These are phyloP conservation scores for Eupeodes latifasciatus DNA, from an alignment of 2,888 invertebrate genomes.

Conservation along the genomic window DNA sequence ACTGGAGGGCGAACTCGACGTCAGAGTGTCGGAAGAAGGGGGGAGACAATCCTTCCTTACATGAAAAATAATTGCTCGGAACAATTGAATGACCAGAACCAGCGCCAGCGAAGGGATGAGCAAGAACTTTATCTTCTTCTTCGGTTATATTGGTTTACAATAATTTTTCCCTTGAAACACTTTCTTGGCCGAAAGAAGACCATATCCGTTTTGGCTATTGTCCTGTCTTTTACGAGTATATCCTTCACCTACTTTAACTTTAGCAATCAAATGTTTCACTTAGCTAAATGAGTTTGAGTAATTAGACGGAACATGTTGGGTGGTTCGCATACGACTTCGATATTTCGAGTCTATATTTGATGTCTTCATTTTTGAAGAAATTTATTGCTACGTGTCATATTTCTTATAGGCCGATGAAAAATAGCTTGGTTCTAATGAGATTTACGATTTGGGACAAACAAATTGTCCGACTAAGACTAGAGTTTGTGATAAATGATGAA, in stretches of 20 bases:
- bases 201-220: neutral
- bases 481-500: constrained; percentile 57
- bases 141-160: constrained; percentile 46
- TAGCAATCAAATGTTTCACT: constrained; percentile 73
- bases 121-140: neutral
- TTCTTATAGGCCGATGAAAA: constrained; percentile 69
- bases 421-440: constrained; percentile 41
- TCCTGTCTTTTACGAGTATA: neutral
- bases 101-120: neutral
- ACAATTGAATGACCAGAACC: constrained; percentile 20
- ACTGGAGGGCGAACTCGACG: neutral
- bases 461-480: neutral
- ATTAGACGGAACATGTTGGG: constrained; percentile 73
- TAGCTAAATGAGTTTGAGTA: constrained; percentile 76
- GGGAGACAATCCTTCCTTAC: constrained; percentile 30
- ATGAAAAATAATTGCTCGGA: constrained; percentile 68
- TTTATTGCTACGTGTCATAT: constrained; percentile 74
- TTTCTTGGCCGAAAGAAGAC: constrained; percentile 55
- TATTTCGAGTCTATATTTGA: neutral
- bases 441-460: constrained; percentile 47
- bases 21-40: constrained; percentile 5
- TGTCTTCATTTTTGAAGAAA: constrained; percentile 48
- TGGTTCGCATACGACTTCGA: constrained; percentile 18
- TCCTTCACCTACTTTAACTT: constrained; percentile 8
- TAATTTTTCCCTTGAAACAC: constrained; percentile 48